Evolutionary conservation across 2,113 vertebrate species (phyloP), one percentile per base, ranked within the genome.

Genomic region (Phrynocephalus versicolor): DNA sequence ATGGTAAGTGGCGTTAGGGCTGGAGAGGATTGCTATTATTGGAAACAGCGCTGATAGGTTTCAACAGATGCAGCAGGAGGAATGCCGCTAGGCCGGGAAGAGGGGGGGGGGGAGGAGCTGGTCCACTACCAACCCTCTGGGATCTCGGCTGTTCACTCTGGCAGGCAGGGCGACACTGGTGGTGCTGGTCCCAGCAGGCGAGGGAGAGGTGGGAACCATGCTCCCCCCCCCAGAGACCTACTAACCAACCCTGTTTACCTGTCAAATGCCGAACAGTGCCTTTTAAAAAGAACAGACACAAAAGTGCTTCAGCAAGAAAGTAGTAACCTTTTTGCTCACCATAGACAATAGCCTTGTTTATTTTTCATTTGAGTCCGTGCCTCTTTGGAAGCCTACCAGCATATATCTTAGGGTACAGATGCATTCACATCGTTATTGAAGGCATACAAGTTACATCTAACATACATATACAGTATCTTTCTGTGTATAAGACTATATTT

Each of bases 51-150:
- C 96, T 99, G 98, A 99, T 95, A 96, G 96, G 95, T 87, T 94
- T 95, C 91, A 96, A 98, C 99, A 99, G 98, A 99, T 99, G 98
- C 96, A 96, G 88, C 85, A 86, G 81, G 82, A 86, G 97, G 96
- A 97, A 97, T 97, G 97, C 90, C 82, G 92, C 90, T 85, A 90
- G 91, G 21, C 4, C 14, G 58, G 86, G 90, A 78, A 51, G 13
- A 0, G 89, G 71, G 83, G 85, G 85, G 89, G 87, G 81, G 85
- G 80, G 77, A 88, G 87, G 95, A 96, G 95, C 96, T 95, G 95
- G 96, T 93, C 95, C 73, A 73, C 90, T 39, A 79, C 0, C 13
- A 76, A 80, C 90, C 71, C 89, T 77, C 3, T 69, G 91, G 88
- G 92, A 87, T 91, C 65, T 14, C 76, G 37, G 87, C 91, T 51